Conservation (phyloP, 2,113 vertebrate genomes). For the Camarhynchus parvulus region DNA sequence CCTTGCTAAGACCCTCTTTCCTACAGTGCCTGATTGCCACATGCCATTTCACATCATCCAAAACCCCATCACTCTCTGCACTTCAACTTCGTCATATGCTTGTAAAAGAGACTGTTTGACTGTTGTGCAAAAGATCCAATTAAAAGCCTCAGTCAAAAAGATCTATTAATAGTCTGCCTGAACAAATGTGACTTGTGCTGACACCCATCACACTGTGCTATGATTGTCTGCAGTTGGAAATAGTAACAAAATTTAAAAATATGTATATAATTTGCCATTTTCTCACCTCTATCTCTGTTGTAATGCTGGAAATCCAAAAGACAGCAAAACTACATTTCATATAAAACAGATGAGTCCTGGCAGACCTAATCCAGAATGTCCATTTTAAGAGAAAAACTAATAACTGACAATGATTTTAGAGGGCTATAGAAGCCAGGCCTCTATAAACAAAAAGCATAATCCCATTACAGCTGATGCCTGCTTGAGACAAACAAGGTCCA, state of each 20-base stretch:
- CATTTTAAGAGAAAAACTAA: constrained; percentile 35
- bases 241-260: neutral
- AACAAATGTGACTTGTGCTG: neutral
- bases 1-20: neutral
- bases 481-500: constrained; percentile 37
- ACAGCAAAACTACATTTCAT: constrained; percentile 11
- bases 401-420: neutral
- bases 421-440: neutral
- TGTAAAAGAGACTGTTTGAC: neutral
- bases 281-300: constrained; percentile 23
- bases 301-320: neutral
- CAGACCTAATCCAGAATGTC: constrained; percentile 24
- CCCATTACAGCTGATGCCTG: constrained; percentile 12
- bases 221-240: neutral
- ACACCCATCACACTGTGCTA: neutral
- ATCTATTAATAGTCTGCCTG: neutral
- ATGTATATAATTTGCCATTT: neutral
- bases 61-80: neutral
- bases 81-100: neutral
- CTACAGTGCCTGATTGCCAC: neutral
- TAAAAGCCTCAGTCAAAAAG: constrained; percentile 27
- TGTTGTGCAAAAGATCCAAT: neutral
- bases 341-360: neutral
- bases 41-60: neutral
- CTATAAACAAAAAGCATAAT: constrained; percentile 35